Evolutionary conservation across 2,113 vertebrate genomes (phyloP).

Genomic region (Dicrurus megarhynchus): DNA sequence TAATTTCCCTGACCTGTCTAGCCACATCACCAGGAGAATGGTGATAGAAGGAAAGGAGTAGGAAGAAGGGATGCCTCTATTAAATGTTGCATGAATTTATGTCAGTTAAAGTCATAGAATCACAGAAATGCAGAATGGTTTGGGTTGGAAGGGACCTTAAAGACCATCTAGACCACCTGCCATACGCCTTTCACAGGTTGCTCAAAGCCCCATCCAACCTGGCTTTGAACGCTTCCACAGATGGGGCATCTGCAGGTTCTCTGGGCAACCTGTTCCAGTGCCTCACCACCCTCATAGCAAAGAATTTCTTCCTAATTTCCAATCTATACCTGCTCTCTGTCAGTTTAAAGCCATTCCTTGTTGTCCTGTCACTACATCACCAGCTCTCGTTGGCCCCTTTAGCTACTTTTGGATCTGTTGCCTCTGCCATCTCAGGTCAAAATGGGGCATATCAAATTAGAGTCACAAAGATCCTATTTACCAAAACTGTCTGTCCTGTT

Average conservation of each 20-base stretch:
- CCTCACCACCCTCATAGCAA: neutral
- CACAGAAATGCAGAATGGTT: neutral
- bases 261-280: neutral
- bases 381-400: neutral
- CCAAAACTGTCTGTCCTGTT: conserved; percentile 63
- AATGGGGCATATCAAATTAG: neutral
- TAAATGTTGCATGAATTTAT: neutral
- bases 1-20: neutral
- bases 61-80: neutral
- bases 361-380: neutral
- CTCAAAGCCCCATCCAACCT: neutral
- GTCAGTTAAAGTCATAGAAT: neutral
- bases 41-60: neutral
- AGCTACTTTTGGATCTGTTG: neutral
- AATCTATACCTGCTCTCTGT: neutral
- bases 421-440: neutral
- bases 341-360: neutral
- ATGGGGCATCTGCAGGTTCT: neutral
- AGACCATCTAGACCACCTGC: too few relatives aligned
- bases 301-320: neutral
- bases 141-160: neutral
- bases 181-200: neutral
- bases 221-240: neutral
- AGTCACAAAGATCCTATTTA: conserved; percentile 24
- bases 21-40: neutral